Evolutionary conservation across 1,140 invertebrate genomes (phyloP), one percentile per base, ranked within the genome.

Genomic region (Bilobella aurantiaca): DNA sequence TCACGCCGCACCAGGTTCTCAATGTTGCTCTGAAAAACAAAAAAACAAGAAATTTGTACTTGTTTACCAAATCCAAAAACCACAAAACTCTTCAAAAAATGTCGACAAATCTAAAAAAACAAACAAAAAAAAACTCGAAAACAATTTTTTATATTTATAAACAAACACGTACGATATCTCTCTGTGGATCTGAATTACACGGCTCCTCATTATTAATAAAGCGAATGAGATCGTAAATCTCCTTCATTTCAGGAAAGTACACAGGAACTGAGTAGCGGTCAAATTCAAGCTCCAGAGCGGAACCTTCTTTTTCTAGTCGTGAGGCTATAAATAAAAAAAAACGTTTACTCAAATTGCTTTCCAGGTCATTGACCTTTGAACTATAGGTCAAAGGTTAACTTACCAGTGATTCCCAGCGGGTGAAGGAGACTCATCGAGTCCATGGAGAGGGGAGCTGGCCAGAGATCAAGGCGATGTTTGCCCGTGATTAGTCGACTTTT

Each of bases 251-350:
- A n/a, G 82, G 82, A 71, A 77, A 83, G 5, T 75, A 70, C 18
- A 83, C 75, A 0, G 77, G 75, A 46, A 75, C 72, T 21, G 74
- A 70, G 66, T 78, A 81, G 46, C 75, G 71, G 62, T 82, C 79
- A 76, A 84, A 84, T 69, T 82, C 81, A 28, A 84, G 75, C 71
- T 82, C 78, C 58, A 84, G 66, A 65, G 79, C 78, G 0, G 81
- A 77, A 12, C 79, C 78, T 59, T 82, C 81, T 64, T 78, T 78
- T 65, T 80, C 79, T n/a, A 81, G 78, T 68, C 82, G 83, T 1
- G 79, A 79, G 2, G 80, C 81, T 69, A 60, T 16, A 46, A 66
- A 37, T 27, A 21, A 63, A 64, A 3, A 58, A 62, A 62, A 8
- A 66, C 12, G 29, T 56, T 5, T 5, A 64, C 8, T 2, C 25